These are phyloP conservation scores for Hiodon alosoides DNA, from an alignment of 2,113 vertebrate species.

Conservation along the genomic window DNA sequence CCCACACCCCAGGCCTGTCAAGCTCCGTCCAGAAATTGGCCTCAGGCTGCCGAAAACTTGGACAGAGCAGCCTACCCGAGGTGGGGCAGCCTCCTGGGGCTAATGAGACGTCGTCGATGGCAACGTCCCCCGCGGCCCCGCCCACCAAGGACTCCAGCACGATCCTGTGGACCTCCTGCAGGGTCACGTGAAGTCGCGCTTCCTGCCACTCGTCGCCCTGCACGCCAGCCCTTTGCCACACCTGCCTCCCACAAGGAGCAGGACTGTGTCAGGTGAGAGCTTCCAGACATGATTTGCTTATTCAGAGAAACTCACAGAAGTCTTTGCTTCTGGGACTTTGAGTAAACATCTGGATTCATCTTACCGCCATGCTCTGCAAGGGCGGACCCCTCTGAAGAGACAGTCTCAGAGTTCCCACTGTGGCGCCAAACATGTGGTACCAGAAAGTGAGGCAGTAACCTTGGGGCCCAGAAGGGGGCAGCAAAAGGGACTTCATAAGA, in stretches of 20 bases:
- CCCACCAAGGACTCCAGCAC: slow-evolving; percentile 58
- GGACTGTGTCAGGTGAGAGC: too few relatives aligned
- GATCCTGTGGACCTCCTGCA: slow-evolving; percentile 53
- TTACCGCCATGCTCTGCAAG: slow-evolving; percentile 46
- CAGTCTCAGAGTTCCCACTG: slow-evolving; percentile 54
- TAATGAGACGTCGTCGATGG: slow-evolving; percentile 58
- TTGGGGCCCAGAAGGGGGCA: slow-evolving; percentile 51
- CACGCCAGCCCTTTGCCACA: slow-evolving; percentile 59
- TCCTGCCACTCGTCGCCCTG: slow-evolving; percentile 55
- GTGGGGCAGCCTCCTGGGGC: slow-evolving; percentile 44
- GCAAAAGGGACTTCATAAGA: slow-evolving; percentile 53
- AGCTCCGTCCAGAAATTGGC: neutral
- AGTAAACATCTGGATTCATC: slow-evolving; percentile 17
- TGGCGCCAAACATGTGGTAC: slow-evolving; percentile 66
- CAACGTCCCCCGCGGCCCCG: slow-evolving; percentile 59
- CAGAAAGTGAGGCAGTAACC: slow-evolving; percentile 63
- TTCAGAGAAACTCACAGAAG: neutral
- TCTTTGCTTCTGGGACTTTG: too few relatives aligned
- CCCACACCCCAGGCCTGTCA: too few relatives aligned
- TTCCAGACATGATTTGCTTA: neutral
- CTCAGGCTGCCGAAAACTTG: neutral
- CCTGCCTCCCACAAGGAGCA: slow-evolving; percentile 33
- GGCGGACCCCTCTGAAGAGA: slow-evolving; percentile 43
- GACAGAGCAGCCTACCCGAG: slow-evolving; percentile 45
- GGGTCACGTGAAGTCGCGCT: slow-evolving; percentile 50